A percentile compares a stretch with the other conserved stretches of the same genome.
Conservation (phyloP, 2,888 invertebrate species). For the Ashinkailepas kermadecensis region DNA sequence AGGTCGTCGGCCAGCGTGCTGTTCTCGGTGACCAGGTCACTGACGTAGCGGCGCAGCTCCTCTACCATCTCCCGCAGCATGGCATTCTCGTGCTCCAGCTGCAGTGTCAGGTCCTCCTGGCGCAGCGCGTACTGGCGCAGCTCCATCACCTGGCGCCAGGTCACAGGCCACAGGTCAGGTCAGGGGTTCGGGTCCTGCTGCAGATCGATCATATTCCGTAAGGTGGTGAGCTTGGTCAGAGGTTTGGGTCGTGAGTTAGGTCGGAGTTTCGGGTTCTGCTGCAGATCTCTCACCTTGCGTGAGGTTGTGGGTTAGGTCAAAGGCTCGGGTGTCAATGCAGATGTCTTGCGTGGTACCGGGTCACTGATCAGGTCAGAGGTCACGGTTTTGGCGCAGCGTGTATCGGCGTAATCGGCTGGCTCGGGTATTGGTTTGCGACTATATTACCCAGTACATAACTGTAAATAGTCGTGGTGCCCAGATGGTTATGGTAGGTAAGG, state of each 20-base stretch:
- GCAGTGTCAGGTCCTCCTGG: neutral
- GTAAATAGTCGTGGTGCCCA: too few relatives aligned
- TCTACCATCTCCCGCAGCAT: neutral
- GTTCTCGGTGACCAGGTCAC: slow-evolving; percentile 4
- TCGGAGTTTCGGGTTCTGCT: neutral
- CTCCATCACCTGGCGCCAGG: neutral
- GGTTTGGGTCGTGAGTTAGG: neutral
- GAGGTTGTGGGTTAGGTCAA: too few relatives aligned
- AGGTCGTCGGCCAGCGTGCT: neutral
- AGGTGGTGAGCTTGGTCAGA: neutral
- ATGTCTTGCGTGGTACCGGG: too few relatives aligned
- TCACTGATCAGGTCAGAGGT: too few relatives aligned
- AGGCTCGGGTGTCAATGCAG: too few relatives aligned
- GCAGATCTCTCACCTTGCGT: neutral
- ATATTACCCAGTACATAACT: too few relatives aligned
- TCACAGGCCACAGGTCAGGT: neutral
- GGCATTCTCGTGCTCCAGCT: slow-evolving; percentile 5
- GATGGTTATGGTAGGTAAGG: too few relatives aligned
- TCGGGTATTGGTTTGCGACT: too few relatives aligned
- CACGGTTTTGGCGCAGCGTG: too few relatives aligned
- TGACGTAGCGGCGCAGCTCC: neutral
- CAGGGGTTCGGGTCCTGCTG: neutral
- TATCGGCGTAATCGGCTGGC: too few relatives aligned
- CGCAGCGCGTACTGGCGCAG: slow-evolving; percentile 4
- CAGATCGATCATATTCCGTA: neutral